Conservation (phyloP, 2,113 vertebrate species). For the Synodontis membranacea region DNA sequence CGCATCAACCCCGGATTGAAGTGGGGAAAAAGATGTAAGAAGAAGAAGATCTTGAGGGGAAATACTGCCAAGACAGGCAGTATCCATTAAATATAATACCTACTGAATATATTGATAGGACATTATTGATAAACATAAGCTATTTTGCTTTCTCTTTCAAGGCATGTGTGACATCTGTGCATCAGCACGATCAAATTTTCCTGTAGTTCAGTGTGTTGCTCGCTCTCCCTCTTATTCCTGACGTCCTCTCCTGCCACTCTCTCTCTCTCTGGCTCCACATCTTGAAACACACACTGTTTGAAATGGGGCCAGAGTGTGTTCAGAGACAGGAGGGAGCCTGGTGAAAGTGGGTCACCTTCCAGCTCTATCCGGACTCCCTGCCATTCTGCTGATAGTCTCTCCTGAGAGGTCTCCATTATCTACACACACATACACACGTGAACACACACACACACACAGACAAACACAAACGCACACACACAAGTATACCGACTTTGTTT, state of each 20-base stretch:
- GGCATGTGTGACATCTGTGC: constrained; percentile 6
- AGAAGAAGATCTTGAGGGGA: no score
- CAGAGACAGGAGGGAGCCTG: constrained; percentile 51
- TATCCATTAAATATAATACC: neutral
- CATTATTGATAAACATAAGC: neutral
- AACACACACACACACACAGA: constrained; percentile 6
- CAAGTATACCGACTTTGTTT: constrained; percentile 36
- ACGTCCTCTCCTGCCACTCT: neutral
- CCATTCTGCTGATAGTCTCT: constrained; percentile 50
- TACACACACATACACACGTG: constrained; percentile 47
- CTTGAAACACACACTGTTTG: constrained; percentile 61
- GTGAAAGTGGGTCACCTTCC: constrained; percentile 75
- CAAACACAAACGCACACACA: constrained; percentile 30
- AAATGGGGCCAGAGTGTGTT: constrained; percentile 70
- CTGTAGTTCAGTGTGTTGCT: neutral
- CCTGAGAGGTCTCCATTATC: constrained; percentile 53
- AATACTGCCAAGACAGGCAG: neutral
- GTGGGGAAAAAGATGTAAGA: no score
- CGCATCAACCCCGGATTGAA: no score
- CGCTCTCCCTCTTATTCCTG: neutral
- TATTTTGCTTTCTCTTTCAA: constrained; percentile 14
- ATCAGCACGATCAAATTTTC: constrained; percentile 38
- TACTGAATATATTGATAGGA: neutral
- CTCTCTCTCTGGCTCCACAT: constrained; percentile 30
- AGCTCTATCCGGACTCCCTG: constrained; percentile 61